phyloP scores from a whole-genome alignment of 2,797 vertebrate genomes.

The Liparis tanakae region DNA sequence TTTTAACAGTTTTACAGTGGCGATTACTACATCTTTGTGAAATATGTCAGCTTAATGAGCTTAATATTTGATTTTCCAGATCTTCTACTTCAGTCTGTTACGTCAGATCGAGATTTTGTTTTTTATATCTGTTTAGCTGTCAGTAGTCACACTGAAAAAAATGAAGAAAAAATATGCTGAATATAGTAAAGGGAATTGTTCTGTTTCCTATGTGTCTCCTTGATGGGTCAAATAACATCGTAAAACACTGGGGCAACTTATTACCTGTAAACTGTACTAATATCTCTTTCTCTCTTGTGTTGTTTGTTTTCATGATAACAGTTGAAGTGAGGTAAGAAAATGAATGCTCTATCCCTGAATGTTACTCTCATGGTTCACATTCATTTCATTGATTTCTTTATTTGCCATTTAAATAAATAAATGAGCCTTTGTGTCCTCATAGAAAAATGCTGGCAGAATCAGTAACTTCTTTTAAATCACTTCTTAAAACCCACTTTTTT shows the following conservation, averaged over 20 bases:
- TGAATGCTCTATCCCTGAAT: constrained; percentile 6
- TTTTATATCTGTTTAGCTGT: constrained; percentile 17
- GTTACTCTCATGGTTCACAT: background rate
- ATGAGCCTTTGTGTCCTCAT: background rate
- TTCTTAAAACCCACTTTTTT: too few relatives aligned
- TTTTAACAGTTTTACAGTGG: background rate
- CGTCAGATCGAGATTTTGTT: constrained; percentile 14
- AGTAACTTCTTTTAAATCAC: too few relatives aligned
- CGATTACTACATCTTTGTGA: background rate
- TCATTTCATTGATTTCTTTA: background rate
- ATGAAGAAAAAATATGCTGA: constrained; percentile 8
- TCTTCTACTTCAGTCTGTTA: background rate
- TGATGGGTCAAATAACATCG: constrained; percentile 32
- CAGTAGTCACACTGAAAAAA: constrained; percentile 1
- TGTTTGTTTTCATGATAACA: constrained; percentile 35
- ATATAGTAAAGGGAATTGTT: constrained; percentile 17
- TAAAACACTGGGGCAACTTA: background rate
- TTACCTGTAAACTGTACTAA: constrained; percentile 27
- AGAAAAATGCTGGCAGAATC: too few relatives aligned
- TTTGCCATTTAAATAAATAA: background rate
- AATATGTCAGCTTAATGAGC: background rate
- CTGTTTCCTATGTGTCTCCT: constrained; percentile 1
- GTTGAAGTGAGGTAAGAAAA: constrained; percentile 56
- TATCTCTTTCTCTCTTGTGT: constrained; percentile 27
- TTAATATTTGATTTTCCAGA: constrained; percentile 1